Conservation (phyloP, 2,888 invertebrate genomes). For the Apamea anceps region DNA sequence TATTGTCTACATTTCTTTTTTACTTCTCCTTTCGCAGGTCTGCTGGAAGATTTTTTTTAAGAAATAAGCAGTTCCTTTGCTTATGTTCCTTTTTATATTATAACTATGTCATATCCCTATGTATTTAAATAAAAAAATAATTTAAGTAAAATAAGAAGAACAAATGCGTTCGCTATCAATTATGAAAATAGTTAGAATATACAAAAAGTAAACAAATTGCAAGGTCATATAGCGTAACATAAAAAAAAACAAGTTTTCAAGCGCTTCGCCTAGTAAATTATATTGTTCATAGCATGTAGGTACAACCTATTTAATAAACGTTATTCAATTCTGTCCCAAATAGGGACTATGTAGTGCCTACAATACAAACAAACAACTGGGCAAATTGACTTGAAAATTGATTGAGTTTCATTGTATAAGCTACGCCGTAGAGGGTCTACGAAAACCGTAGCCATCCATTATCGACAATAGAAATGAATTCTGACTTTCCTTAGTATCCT, state of each 20-base stretch:
- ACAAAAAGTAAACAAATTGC: background rate
- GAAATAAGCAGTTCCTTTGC: too few species aligned
- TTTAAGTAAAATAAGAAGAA: too few species aligned
- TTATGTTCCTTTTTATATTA: too few species aligned
- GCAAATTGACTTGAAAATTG: background rate
- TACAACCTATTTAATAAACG: background rate
- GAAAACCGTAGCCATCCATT: constrained; percentile 30
- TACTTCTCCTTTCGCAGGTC: too few species aligned
- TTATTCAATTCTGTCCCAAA: background rate
- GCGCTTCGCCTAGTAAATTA: background rate
- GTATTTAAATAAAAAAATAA: too few species aligned
- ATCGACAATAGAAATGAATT: background rate
- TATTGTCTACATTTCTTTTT: too few species aligned
- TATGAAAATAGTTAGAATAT: background rate
- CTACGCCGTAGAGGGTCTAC: constrained; percentile 51
- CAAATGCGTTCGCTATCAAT: background rate
- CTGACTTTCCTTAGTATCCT: background rate
- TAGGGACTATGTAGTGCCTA: background rate
- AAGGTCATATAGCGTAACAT: background rate
- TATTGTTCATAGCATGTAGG: background rate
- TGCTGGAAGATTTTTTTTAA: too few species aligned
- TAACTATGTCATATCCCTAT: too few species aligned
- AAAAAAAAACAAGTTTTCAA: background rate
- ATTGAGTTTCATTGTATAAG: background rate
- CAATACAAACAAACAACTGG: too few species aligned